These are phyloP conservation scores for Vanessa tameamea DNA, from an alignment of 1,140 invertebrate genomes.

Conservation along the genomic window DNA sequence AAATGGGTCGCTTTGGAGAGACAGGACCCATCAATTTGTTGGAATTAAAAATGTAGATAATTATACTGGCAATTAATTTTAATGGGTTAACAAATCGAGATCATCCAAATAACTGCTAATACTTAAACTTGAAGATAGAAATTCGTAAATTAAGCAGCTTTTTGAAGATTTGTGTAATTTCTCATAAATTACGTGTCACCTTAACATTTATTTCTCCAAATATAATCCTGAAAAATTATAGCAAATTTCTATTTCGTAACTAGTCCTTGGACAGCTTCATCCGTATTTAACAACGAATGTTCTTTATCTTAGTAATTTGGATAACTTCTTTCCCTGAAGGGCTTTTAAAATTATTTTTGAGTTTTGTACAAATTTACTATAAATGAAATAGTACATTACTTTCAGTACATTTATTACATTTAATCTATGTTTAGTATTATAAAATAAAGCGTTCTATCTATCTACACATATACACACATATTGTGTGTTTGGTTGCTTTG, in stretches of 20 bases:
- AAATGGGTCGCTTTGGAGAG: slow-evolving; percentile 39
- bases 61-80: slow-evolving; percentile 62
- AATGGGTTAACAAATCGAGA: slow-evolving; percentile 56
- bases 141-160: slow-evolving; percentile 10
- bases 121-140: not conserved
- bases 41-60: slow-evolving; percentile 59
- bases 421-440: no score
- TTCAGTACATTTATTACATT: no score
- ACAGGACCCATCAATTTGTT: slow-evolving; percentile 58
- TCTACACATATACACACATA: no score
- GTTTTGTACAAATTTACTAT: no score
- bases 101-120: slow-evolving; percentile 10
- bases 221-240: slow-evolving; percentile 4
- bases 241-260: slow-evolving; percentile 1
- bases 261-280: not conserved
- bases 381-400: no score
- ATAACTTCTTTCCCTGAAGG: no score
- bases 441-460: no score
- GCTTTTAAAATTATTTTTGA: no score
- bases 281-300: not conserved
- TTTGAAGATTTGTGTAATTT: not conserved
- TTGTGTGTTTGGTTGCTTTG: no score
- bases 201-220: not conserved
- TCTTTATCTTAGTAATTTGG: no score
- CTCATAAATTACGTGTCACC: not conserved